Evolutionary conservation across 2,113 vertebrate species (phyloP).

Genomic region (Puntigrus tetrazona): DNA sequence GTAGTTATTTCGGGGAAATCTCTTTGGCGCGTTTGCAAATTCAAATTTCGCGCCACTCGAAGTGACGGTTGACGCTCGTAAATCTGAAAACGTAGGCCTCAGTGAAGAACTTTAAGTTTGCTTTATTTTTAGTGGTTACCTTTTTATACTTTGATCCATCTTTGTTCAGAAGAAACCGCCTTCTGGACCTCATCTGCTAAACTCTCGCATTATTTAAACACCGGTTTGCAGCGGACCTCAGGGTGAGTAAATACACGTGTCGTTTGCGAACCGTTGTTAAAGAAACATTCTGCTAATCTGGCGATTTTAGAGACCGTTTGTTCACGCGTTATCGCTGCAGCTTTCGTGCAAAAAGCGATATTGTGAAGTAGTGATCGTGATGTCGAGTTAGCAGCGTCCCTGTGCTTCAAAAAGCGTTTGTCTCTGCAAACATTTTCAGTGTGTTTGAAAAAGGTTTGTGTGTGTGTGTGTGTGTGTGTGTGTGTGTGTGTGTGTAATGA

Average conservation of each 20-base stretch:
- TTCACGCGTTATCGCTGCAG: no score
- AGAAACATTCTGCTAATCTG: background rate
- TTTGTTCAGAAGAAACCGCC: background rate
- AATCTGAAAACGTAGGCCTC: background rate
- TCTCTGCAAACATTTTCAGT: background rate
- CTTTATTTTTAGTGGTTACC: background rate
- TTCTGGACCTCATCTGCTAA: background rate
- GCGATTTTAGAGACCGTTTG: background rate
- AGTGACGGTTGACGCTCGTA: background rate
- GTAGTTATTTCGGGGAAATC: background rate
- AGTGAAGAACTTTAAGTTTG: background rate
- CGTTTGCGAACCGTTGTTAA: background rate
- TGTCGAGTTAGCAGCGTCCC: background rate
- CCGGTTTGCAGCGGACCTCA: no score
- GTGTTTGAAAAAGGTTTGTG: no score
- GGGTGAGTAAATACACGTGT: background rate
- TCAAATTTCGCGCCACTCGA: background rate
- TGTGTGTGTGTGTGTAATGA: no score
- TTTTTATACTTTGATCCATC: background rate
- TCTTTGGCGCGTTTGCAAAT: background rate
- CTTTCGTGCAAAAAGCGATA: background rate
- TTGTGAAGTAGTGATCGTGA: background rate
- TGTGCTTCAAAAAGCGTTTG: background rate
- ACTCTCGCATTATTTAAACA: background rate
- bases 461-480: no score